phyloP scores from a whole-genome alignment of 1,140 invertebrate genomes.

The Ceratina calcarata region DNA sequence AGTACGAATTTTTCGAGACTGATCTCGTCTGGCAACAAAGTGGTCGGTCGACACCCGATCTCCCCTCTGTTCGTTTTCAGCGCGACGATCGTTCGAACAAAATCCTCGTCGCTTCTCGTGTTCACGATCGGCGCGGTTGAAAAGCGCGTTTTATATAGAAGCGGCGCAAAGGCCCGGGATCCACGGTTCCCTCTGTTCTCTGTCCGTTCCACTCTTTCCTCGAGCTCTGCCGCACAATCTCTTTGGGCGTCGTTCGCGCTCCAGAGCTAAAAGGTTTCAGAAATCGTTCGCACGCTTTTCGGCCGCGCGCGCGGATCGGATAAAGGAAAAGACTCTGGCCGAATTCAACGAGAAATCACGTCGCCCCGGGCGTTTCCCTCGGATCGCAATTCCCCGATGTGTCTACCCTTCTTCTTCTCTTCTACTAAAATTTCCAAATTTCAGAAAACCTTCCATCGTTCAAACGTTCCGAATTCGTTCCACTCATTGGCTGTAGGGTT shows the following conservation, averaged over 20 bases:
- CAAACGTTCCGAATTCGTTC: too few relatives aligned
- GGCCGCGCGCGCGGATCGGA: conserved; percentile 57
- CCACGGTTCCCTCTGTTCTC: conserved; percentile 41
- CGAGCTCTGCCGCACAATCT: conserved; percentile 27
- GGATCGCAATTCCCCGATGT: conserved; percentile 50
- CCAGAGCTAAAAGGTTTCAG: conserved; percentile 53
- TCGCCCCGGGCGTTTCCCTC: conserved; percentile 50
- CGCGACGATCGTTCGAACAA: neutral
- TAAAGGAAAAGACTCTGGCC: conserved; percentile 58
- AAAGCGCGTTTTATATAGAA: conserved; percentile 16
- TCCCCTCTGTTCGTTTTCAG: neutral
- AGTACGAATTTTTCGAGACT: too few relatives aligned
- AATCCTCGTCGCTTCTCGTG: neutral
- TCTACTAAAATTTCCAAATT: neutral
- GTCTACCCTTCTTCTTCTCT: neutral
- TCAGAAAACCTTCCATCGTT: neutral
- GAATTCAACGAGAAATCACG: conserved; percentile 52
- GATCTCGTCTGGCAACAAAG: too few relatives aligned
- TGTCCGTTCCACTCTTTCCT: conserved; percentile 35
- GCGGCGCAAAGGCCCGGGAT: conserved; percentile 22
- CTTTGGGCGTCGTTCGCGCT: conserved; percentile 45
- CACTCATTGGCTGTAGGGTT: too few relatives aligned
- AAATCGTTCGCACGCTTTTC: conserved; percentile 67
- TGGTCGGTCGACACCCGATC: too few relatives aligned
- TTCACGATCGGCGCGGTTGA: conserved; percentile 7